Evolutionary conservation across 2,888 invertebrate species (phyloP), one percentile per base, ranked within the genome.

Genomic region (Tridacna crocea): DNA sequence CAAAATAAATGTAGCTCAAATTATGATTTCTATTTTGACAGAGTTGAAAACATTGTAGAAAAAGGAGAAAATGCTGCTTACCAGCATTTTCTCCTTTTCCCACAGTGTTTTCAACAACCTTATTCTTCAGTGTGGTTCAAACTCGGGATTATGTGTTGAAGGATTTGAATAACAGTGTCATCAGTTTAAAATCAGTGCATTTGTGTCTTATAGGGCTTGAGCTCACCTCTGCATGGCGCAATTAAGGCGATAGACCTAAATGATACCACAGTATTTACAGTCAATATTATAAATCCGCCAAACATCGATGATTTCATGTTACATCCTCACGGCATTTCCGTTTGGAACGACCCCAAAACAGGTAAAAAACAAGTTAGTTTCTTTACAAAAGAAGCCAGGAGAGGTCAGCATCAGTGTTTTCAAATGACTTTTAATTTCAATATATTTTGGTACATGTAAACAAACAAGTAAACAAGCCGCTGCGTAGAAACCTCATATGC

Each of bases 341-440:
- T 77, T 0, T 88, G 87, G 87, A 77, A 51, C 22, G 81, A 85
- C 46, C 75, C 78, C 12, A 60, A 83, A 0, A 84, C 82, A 76
- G 84, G 85, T 85, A 75, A 55, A 19, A 55, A 6, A 55, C 51
- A 51, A 51, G n/a, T n/a, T n/a, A n/a, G n/a, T n/a, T n/a, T n/a
- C n/a, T n/a, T n/a, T n/a, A n/a, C n/a, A n/a, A n/a, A n/a, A n/a
- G n/a, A n/a, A n/a, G n/a, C n/a, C n/a, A n/a, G n/a, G n/a, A n/a
- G n/a, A n/a, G n/a, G n/a, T n/a, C n/a, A n/a, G n/a, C n/a, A n/a
- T n/a, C n/a, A n/a, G n/a, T n/a, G n/a, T n/a, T n/a, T n/a, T n/a
- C n/a, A n/a, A n/a, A n/a, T n/a, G n/a, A n/a, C n/a, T n/a, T n/a
- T n/a, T n/a, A n/a, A n/a, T n/a, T n/a, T n/a, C n/a, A n/a, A n/a